phyloP scores from a whole-genome alignment of 2,888 invertebrate genomes.

The Polyploca ridens region DNA sequence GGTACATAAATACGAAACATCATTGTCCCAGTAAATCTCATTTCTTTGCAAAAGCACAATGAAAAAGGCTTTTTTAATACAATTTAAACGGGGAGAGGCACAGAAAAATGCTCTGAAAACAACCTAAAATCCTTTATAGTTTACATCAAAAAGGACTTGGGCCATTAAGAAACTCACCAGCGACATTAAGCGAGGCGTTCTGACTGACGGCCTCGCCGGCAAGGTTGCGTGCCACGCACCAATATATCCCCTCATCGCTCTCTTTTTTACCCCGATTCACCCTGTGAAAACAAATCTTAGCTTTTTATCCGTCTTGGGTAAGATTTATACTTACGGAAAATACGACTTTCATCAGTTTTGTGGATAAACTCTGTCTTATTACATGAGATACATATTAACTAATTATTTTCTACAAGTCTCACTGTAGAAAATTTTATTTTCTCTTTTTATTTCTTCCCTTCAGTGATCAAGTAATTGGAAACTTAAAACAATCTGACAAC shows the following conservation, averaged over 20 bases:
- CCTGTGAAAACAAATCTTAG: conserved; percentile 58
- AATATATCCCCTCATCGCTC: conserved; percentile 97
- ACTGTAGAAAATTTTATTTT: too few relatives aligned
- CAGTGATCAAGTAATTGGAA: too few relatives aligned
- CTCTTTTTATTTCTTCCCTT: too few relatives aligned
- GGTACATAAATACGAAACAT: not conserved
- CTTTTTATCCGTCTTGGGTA: conserved; percentile 18
- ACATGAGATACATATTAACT: too few relatives aligned
- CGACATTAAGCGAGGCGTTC: conserved; percentile 97
- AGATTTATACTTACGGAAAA: conserved; percentile 23
- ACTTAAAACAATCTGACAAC: too few relatives aligned
- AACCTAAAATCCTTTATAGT: conserved; percentile 1
- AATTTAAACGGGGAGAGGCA: conserved; percentile 2
- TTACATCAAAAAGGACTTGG: conserved; percentile 11
- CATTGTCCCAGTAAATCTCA: not conserved
- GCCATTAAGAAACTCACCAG: conserved; percentile 86
- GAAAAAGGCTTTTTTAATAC: conserved; percentile 1
- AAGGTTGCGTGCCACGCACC: conserved; percentile 97
- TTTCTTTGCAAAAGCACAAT: not conserved
- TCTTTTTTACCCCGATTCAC: conserved; percentile 98
- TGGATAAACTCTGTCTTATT: too few relatives aligned
- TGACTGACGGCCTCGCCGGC: conserved; percentile 95
- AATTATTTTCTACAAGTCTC: not conserved
- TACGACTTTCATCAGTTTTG: too few relatives aligned
- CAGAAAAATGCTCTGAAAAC: conserved; percentile 5